Evolutionary conservation across 2,113 vertebrate genomes (phyloP).

Genomic region (Astatotilapia flaviijosephi): DNA sequence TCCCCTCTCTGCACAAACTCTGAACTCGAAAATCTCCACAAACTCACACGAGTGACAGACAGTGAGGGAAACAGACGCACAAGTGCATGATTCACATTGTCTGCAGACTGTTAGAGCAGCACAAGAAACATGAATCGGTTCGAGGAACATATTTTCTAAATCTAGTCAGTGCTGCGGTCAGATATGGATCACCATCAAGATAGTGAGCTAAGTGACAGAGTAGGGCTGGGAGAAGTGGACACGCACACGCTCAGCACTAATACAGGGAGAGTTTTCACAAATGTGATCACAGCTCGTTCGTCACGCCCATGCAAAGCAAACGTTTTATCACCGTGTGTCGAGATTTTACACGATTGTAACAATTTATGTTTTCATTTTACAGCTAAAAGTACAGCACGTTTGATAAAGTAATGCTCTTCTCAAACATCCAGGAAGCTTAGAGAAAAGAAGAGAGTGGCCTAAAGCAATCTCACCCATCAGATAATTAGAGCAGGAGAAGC

Average conservation of each 20-base stretch:
- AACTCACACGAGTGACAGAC: neutral
- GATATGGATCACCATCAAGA: constrained; percentile 15
- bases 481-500: constrained; percentile 32
- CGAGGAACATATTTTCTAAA: constrained; percentile 45
- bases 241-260: neutral
- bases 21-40: neutral
- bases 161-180: constrained; percentile 19
- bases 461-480: neutral
- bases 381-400: neutral
- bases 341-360: neutral
- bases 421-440: neutral
- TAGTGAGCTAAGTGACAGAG: neutral
- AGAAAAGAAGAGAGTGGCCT: neutral
- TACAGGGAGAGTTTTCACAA: neutral
- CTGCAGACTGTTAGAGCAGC: constrained; percentile 15
- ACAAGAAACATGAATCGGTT: constrained; percentile 42
- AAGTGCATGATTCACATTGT: neutral
- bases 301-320: neutral
- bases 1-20: neutral
- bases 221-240: neutral
- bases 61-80: neutral
- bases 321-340: neutral
- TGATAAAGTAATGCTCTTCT: neutral
- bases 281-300: neutral
- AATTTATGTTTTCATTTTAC: neutral